Conservation (phyloP, 2,888 invertebrate species). For the Eugnorisma glareosa region DNA sequence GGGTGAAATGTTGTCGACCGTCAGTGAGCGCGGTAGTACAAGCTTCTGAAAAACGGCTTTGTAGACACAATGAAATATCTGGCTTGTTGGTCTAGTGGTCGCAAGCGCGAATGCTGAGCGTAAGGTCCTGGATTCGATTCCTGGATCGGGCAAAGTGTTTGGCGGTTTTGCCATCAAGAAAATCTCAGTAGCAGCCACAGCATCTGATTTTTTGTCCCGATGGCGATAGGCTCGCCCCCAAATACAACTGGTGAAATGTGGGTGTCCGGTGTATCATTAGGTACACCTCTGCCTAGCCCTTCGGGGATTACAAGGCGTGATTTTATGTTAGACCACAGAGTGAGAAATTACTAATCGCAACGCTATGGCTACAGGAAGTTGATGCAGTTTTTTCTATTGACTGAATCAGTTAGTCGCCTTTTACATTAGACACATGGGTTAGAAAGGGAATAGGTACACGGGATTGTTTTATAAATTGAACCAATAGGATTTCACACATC, state of each 20-base stretch:
- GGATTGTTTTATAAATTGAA: not conserved
- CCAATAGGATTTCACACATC: too few relatives aligned
- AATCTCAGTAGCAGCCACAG: not conserved
- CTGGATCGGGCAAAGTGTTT: not conserved
- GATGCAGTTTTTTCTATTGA: too few relatives aligned
- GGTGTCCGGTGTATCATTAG: not conserved
- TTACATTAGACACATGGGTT: not conserved
- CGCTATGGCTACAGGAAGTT: too few relatives aligned
- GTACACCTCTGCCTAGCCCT: not conserved
- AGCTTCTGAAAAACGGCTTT: not conserved
- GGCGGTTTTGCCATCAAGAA: not conserved
- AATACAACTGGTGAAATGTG: not conserved
- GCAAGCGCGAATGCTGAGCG: not conserved
- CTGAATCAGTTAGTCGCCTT: not conserved
- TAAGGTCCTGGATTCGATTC: not conserved
- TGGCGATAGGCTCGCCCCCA: not conserved
- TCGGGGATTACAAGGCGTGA: not conserved
- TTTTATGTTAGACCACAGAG: too few relatives aligned
- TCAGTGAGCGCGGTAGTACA: not conserved
- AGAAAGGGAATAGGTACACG: not conserved
- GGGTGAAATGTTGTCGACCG: too few relatives aligned
- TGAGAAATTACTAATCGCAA: too few relatives aligned
- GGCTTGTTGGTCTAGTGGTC: not conserved
- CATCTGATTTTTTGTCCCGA: not conserved
- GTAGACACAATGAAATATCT: not conserved